Base-by-base conservation (phyloP, 2,113 vertebrate species). In the Cyprinodon tularosa region DNA sequence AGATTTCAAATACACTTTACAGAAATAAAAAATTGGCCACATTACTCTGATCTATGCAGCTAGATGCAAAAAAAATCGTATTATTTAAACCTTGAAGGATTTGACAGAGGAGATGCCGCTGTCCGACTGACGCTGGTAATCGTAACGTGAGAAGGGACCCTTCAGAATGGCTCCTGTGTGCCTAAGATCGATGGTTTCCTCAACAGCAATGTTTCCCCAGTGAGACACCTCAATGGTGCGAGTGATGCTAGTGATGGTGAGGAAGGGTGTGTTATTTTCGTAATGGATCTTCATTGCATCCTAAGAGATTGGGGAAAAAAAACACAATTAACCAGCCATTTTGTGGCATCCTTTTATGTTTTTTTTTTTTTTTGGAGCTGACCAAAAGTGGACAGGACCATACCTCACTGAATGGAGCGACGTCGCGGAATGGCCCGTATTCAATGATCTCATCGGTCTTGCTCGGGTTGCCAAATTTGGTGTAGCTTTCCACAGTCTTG, bases 21-120 rank as follows among this genome's bases (percentile, higher is more conserved):
- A 45, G 2, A 45, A 45, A 10, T 12, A 45, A 11, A 45, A 45
- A 45, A 45, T 45, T 11, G 44, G 9, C 44, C 44, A 45, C 44
- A 45, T 2, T 10, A 45, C 42, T 42, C 42, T 42, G 42, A 10
- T 7, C 9, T 8, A 12, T 22, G 20, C 8, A 11, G 1, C 44
- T 45, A 8, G 9, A 45, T 10, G 9, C 5, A 45, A 8, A 11
- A 45, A 6, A 3, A 20, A 5, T 7, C 5, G 17, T 15, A 29
- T 29, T n/a, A 57, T 57, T 48, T 65, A 40, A 68, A 82, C 98
- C 97, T 99, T 99, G 78, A 99, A 99, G 72, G 98, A 99, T 62
- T 98, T 98, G 84, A 99, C 95, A 20, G 98, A 99, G n/a, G 98
- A 98, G 82, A 99, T 97, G 0, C 98, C 98, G 0, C 98, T 99